phyloP scores from a whole-genome alignment of 2,113 vertebrate species.

The Oryzias melastigma region DNA sequence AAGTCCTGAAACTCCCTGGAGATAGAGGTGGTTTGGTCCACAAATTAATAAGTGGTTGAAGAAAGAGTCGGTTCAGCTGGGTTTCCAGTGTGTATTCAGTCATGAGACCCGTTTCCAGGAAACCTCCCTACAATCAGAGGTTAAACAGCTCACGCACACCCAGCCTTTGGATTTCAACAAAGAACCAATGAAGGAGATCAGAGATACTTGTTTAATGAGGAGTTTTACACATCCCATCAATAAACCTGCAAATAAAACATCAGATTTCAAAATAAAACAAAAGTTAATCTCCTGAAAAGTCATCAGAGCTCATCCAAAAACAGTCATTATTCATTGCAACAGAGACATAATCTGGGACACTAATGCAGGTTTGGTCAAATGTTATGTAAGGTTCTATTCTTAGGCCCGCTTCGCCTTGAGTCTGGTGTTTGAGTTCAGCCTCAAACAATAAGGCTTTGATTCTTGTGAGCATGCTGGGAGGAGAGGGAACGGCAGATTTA shows the following conservation, averaged over 20 bases:
- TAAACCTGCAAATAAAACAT: not conserved
- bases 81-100: constrained; percentile 7
- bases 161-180: constrained; percentile 14
- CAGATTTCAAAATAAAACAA: not conserved
- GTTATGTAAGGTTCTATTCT: constrained; percentile 25
- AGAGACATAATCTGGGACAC: not conserved
- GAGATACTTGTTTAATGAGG: not conserved
- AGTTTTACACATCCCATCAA: not conserved
- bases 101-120: constrained; percentile 38
- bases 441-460: constrained; percentile 43
- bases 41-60: constrained; percentile 50
- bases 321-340: constrained; percentile 5
- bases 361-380: constrained; percentile 9
- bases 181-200: not conserved
- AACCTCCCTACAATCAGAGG: constrained; percentile 39
- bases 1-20: constrained; percentile 8
- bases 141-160: constrained; percentile 18
- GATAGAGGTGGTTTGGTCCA: constrained; percentile 37
- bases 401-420: constrained; percentile 16
- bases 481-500: constrained; percentile 15
- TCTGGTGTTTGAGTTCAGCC: constrained; percentile 17
- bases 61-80: constrained; percentile 28
- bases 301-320: not conserved
- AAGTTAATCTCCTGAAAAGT: too few species aligned
- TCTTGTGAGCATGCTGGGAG: not conserved